Conservation (phyloP, 1,140 invertebrate species). For the Drosophila ogumai region DNA sequence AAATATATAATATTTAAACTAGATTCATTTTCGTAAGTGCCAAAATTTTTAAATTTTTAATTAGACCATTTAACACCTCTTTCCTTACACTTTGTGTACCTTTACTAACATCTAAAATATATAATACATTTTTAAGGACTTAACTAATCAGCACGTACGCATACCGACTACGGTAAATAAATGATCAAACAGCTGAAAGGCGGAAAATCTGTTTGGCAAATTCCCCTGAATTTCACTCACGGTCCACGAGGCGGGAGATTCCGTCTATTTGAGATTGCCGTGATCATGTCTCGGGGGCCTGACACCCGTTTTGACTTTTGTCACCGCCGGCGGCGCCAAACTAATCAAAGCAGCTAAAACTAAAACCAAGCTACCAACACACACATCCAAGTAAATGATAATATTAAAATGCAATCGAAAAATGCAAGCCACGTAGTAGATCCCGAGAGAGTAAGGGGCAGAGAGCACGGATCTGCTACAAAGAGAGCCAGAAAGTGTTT, state of each 20-base stretch:
- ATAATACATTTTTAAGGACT: not conserved
- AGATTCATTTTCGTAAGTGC: too few relatives aligned
- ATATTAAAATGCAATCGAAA: constrained; percentile 48
- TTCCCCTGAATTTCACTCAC: constrained; percentile 20
- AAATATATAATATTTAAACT: too few relatives aligned
- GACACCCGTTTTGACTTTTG: constrained; percentile 48
- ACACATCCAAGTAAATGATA: not conserved
- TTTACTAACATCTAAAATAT: not conserved
- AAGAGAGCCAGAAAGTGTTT: constrained; percentile 4
- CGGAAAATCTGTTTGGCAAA: constrained; percentile 32
- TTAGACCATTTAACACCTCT: not conserved
- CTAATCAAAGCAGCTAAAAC: constrained; percentile 42
- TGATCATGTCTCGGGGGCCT: constrained; percentile 48
- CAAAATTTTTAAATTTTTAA: not conserved
- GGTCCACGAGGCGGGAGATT: constrained; percentile 27
- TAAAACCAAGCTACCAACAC: constrained; percentile 3
- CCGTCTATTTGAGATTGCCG: constrained; percentile 9
- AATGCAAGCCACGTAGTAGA: constrained; percentile 42
- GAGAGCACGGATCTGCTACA: constrained; percentile 14
- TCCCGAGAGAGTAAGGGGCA: not conserved
- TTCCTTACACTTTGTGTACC: not conserved
- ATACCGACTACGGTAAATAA: constrained; percentile 25
- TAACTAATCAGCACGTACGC: constrained; percentile 1
- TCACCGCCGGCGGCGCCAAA: constrained; percentile 42
- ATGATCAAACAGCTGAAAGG: constrained; percentile 26